These are phyloP conservation scores for Patella depressa DNA, from an alignment of 2,888 invertebrate genomes.

Conservation along the genomic window DNA sequence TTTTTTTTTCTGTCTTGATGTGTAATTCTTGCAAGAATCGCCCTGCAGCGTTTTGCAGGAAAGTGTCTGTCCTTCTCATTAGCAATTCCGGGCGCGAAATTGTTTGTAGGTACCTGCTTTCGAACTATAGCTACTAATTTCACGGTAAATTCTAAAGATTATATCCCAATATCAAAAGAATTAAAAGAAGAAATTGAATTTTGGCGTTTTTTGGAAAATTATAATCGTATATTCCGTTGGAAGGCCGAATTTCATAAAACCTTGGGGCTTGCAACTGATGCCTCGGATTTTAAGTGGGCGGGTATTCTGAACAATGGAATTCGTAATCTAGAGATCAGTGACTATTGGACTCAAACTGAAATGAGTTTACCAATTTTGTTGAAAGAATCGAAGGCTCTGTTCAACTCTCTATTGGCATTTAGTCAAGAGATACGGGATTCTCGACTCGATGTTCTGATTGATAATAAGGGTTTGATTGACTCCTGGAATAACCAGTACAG, in stretches of 20 bases:
- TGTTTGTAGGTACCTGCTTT: background rate
- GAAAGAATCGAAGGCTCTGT: too few relatives aligned
- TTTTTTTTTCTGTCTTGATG: too few relatives aligned
- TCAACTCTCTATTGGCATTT: background rate
- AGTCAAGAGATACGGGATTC: background rate
- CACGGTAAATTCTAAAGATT: background rate
- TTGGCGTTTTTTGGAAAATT: background rate
- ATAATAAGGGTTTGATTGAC: background rate
- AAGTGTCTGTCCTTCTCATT: too few relatives aligned
- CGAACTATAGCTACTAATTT: background rate
- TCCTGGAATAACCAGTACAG: background rate
- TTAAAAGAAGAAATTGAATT: background rate
- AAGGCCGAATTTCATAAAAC: slow-evolving; percentile 1
- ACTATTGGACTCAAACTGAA: too few relatives aligned
- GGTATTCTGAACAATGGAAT: background rate
- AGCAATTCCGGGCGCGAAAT: background rate
- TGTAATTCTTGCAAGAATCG: too few relatives aligned
- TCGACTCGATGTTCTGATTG: background rate
- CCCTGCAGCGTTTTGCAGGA: background rate
- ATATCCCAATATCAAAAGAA: background rate
- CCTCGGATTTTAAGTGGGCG: background rate
- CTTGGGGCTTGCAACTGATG: background rate
- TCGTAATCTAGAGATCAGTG: too few relatives aligned
- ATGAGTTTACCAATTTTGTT: too few relatives aligned
- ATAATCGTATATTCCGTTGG: background rate